Base-by-base conservation (phyloP, 2,888 invertebrate species). In the Germaria angustata region DNA sequence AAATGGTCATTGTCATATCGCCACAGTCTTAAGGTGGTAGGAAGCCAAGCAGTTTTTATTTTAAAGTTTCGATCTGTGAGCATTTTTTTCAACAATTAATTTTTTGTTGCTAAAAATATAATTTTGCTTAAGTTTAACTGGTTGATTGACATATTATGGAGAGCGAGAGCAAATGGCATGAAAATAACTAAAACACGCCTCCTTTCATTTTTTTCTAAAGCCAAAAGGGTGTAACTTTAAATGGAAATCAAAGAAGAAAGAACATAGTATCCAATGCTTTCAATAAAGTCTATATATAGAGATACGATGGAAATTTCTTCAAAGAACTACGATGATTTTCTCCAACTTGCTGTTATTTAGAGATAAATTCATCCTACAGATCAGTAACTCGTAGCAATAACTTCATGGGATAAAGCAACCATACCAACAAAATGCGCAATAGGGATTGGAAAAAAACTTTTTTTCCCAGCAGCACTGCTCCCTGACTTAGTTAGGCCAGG, bases 121-220 rank as follows among this genome's bases (percentile, higher is more conserved):
- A 72, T 46, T 68, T 53, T 36, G 44, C 61, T 53, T 20, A 61
- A 79, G 59, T 79, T 82, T 82, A 71, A 79, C 82, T 79, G 82
- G 79, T 79, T 82, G 82, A 82, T 82, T 82, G 82, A 82, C 82
- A 82, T 76, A 71, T 79, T 77, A 32, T 63, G 77, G 61, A 13
- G 61, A 72, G 41, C 46, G 28, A 28, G 28, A 28, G 17, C 59
- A 59, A 66, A 24, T 41, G 76, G 17, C 15, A 66, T 59, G 44
- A 63, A 68, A 41, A 41, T 41, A 59, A 53, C 61, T 49, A 20
- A 55, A 75, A 76, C 69, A 79, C 82, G 79, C 82, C 79, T 66
- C 46, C 53, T 79, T 79, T 71, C n/a, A 24, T 39, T 22, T 72
- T 36, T 39, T 28, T 34, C n/a, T n/a, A 9, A 32, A 59, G 66